A percentile compares a stretch with the other conserved stretches of the same genome.
phyloP scores from a whole-genome alignment of 2,888 invertebrate genomes.

The Chouioia cunea region DNA sequence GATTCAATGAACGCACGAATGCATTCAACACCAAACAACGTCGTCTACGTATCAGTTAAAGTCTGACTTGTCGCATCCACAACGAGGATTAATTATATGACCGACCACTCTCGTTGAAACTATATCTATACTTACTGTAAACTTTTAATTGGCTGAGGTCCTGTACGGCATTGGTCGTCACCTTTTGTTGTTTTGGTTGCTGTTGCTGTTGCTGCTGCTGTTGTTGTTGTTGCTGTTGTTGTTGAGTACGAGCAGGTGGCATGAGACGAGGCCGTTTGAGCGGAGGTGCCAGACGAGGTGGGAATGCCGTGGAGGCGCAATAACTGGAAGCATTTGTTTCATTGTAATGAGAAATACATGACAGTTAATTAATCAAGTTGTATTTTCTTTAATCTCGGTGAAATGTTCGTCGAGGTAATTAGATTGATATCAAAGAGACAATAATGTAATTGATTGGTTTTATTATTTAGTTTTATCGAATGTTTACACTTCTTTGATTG shows the following conservation, averaged over 20 bases:
- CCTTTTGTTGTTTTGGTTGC: conserved; percentile 42
- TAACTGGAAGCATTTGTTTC: conserved; percentile 69
- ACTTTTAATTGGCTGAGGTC: conserved; percentile 75
- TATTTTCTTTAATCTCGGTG: no score
- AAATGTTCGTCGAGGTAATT: no score
- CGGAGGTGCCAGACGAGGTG: conserved; percentile 74
- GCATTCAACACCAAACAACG: no score
- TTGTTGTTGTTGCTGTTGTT: conserved; percentile 61
- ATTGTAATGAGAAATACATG: not conserved
- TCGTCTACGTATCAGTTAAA: no score
- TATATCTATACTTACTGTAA: conserved; percentile 72
- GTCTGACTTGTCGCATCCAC: conserved; percentile 2
- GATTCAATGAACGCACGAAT: no score
- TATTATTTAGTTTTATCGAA: no score
- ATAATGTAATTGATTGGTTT: no score
- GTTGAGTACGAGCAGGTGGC: conserved; percentile 68
- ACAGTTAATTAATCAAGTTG: no score
- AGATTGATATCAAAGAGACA: no score
- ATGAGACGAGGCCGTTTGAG: conserved; percentile 75
- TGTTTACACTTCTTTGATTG: no score
- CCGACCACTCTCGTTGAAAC: no score
- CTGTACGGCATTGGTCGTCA: conserved; percentile 63
- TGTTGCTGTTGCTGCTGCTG: conserved; percentile 48
- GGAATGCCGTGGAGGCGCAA: conserved; percentile 74
- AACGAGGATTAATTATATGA: conserved; percentile 47